phyloP scores from a whole-genome alignment of 1,140 invertebrate species.

The Anastrepha ludens region DNA sequence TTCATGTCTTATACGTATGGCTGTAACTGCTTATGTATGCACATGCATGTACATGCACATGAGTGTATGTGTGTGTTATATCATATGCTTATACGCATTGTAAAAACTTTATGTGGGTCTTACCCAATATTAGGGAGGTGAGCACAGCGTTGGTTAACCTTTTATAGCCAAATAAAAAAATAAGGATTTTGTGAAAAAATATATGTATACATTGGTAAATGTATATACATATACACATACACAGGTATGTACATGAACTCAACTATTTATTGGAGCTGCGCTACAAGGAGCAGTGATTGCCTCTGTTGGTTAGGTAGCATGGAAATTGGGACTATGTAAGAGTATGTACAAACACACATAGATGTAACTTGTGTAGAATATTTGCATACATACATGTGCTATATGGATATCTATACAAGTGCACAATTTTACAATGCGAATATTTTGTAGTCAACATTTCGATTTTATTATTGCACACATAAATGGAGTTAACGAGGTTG shows the following conservation, averaged over 20 bases:
- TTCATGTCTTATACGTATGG: neutral
- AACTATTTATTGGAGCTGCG: neutral
- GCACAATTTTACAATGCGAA: neutral
- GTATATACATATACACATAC: neutral
- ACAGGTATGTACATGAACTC: neutral
- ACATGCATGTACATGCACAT: neutral
- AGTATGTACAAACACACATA: neutral
- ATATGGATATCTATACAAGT: neutral
- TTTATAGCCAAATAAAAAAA: neutral
- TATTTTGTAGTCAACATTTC: slow-evolving; percentile 51
- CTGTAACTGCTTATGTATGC: neutral
- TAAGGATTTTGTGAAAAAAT: neutral
- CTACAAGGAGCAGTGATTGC: neutral
- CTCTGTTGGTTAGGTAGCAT: neutral
- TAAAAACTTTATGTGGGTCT: slow-evolving; percentile 8
- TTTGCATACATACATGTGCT: neutral
- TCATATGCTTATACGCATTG: neutral
- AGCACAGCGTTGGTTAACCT: neutral
- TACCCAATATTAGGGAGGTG: neutral
- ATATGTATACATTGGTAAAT: neutral
- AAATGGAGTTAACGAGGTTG: slow-evolving; percentile 46
- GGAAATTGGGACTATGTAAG: neutral
- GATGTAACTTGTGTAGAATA: neutral
- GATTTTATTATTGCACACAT: slow-evolving; percentile 53
- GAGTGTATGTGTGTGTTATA: neutral